Percentiles rank a stretch among this genome's conserved stretches.
Evolutionary conservation across 2,113 vertebrate genomes (phyloP).

Genomic region (Eira barbara): DNA sequence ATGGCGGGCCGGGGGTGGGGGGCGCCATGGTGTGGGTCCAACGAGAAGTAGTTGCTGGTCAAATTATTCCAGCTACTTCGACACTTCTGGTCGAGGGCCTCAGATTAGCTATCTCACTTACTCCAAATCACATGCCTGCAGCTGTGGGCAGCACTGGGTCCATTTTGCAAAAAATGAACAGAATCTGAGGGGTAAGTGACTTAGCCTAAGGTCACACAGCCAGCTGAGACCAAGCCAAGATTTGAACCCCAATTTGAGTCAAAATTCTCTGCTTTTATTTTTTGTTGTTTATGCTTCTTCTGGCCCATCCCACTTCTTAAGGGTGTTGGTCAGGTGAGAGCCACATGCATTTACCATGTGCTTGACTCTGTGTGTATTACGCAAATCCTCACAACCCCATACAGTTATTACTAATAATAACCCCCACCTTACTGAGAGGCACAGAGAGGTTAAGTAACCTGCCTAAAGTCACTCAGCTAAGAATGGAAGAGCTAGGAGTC

Average conservation of each 20-base stretch:
- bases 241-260: not conserved
- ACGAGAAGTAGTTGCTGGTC: not conserved
- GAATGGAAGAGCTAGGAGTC: not conserved
- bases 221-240: not conserved
- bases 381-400: not conserved
- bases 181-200: not conserved
- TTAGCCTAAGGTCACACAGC: not conserved
- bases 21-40: not conserved
- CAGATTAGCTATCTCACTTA: too few relatives aligned
- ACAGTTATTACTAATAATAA: not conserved
- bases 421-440: not conserved
- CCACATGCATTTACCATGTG: not conserved
- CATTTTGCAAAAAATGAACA: not conserved
- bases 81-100: not conserved
- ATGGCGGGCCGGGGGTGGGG: not conserved
- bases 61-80: not conserved
- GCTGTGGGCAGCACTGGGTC: not conserved
- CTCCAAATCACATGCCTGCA: not conserved
- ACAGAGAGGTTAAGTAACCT: not conserved
- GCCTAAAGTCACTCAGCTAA: not conserved
- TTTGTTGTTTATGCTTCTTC: not conserved
- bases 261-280: conserved; percentile 3
- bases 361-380: not conserved
- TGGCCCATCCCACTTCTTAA: not conserved
- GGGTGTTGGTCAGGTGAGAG: not conserved